These are phyloP conservation scores for Indicator maculatus DNA, from an alignment of 2,113 vertebrate species.

Conservation along the genomic window DNA sequence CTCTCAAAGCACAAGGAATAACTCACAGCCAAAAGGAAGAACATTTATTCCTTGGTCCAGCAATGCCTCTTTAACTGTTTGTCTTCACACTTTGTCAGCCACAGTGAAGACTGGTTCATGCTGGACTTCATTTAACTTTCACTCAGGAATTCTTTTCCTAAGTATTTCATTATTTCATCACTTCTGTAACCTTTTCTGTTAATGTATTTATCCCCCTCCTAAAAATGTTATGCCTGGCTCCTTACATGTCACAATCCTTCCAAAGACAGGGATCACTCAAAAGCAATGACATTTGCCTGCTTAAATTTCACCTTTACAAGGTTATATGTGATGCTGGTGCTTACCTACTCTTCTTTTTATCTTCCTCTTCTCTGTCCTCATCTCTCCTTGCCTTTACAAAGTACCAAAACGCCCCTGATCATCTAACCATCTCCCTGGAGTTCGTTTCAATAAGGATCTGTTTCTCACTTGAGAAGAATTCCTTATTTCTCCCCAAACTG, in stretches of 20 bases:
- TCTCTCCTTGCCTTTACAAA: neutral
- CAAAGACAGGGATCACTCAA: neutral
- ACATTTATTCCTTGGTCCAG: neutral
- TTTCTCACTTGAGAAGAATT: neutral
- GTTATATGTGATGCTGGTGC: neutral
- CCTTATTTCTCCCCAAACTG: neutral
- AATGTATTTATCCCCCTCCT: neutral
- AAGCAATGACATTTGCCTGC: neutral
- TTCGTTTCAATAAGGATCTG: neutral
- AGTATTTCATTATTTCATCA: neutral
- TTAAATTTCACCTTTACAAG: neutral
- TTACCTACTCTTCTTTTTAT: neutral
- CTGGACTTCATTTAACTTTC: neutral
- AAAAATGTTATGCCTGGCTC: neutral
- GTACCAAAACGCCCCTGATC: neutral
- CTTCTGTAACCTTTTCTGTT: neutral
- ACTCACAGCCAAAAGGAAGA: neutral
- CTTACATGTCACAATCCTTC: neutral
- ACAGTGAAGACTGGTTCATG: neutral
- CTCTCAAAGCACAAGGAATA: neutral
- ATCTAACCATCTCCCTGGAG: neutral
- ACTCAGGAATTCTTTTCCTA: neutral
- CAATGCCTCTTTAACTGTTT: neutral
- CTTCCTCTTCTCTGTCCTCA: neutral
- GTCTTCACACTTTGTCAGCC: neutral